These are phyloP conservation scores for Electrophaes corylata DNA, from an alignment of 2,888 invertebrate genomes.

Conservation along the genomic window DNA sequence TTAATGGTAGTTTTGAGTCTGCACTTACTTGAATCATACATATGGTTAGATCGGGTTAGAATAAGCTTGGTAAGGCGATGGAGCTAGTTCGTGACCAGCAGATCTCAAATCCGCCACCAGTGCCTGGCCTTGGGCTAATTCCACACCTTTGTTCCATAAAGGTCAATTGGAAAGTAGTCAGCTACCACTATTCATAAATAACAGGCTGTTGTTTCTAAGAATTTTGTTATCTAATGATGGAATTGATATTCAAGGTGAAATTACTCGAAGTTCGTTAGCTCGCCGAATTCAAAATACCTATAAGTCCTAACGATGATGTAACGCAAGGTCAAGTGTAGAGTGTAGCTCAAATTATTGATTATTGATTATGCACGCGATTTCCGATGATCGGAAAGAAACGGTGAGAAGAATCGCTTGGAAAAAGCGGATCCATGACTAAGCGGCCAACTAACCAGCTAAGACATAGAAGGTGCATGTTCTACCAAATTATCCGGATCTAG, in stretches of 20 bases:
- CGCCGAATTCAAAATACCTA: slow-evolving; percentile 19
- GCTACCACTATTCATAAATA: slow-evolving; percentile 35
- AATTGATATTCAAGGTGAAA: slow-evolving; percentile 20
- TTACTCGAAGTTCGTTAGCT: slow-evolving; percentile 29
- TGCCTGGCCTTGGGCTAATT: slow-evolving; percentile 78
- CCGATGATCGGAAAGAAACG: slow-evolving; percentile 29
- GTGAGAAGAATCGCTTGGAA: not conserved
- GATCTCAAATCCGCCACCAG: slow-evolving; percentile 74
- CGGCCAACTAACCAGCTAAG: too few species aligned
- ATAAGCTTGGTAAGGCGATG: slow-evolving; percentile 10
- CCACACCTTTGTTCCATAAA: slow-evolving; percentile 69
- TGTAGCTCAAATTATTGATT: slow-evolving; percentile 49
- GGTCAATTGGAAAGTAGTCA: slow-evolving; percentile 73
- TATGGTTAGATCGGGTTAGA: not conserved
- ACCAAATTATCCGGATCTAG: too few species aligned
- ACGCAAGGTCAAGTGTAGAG: slow-evolving; percentile 70
- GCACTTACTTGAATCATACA: slow-evolving; percentile 1
- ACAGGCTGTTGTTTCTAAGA: slow-evolving; percentile 40
- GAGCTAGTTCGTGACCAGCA: slow-evolving; percentile 73
- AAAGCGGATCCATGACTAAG: not conserved
- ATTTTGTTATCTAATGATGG: slow-evolving; percentile 32
- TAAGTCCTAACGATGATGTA: slow-evolving; percentile 48
- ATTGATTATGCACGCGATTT: slow-evolving; percentile 51
- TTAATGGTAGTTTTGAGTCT: not conserved
- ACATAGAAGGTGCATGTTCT: not conserved